These are phyloP conservation scores for Cettia cetti DNA, from an alignment of 2,113 vertebrate genomes.

Conservation along the genomic window DNA sequence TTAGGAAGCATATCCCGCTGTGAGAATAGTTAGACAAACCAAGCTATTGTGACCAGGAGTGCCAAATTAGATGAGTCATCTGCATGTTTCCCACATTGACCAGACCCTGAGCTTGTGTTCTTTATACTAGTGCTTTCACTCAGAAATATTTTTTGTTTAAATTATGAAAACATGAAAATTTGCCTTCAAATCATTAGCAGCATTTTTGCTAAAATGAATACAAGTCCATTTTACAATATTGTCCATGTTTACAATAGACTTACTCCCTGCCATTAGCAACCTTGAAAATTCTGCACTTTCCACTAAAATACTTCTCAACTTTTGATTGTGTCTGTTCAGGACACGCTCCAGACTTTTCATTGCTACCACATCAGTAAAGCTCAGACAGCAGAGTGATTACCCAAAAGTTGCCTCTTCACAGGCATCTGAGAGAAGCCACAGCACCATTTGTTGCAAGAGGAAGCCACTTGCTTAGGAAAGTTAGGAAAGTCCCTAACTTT, in stretches of 20 bases:
- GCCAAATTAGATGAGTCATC: neutral
- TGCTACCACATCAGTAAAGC: neutral
- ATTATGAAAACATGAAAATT: neutral
- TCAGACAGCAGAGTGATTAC: neutral
- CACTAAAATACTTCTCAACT: neutral
- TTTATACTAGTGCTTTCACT: neutral
- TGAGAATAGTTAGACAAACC: neutral
- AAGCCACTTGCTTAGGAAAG: neutral
- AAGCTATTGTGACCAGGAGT: neutral
- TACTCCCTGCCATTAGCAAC: neutral
- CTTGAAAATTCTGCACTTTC: neutral
- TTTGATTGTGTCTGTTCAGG: neutral
- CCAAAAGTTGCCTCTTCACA: neutral
- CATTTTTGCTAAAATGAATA: neutral
- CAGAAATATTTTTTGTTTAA: neutral
- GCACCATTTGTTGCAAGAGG: neutral
- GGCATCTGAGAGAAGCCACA: neutral
- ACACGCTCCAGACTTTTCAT: neutral
- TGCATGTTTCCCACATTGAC: neutral
- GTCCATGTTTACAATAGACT: neutral
- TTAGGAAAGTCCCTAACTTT: neutral
- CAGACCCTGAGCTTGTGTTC: neutral
- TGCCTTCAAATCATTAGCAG: neutral
- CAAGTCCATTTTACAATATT: neutral
- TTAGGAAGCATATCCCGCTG: accelerated